Conservation (phyloP, 2,113 vertebrate species). For the Oncorhynchus masou region DNA sequence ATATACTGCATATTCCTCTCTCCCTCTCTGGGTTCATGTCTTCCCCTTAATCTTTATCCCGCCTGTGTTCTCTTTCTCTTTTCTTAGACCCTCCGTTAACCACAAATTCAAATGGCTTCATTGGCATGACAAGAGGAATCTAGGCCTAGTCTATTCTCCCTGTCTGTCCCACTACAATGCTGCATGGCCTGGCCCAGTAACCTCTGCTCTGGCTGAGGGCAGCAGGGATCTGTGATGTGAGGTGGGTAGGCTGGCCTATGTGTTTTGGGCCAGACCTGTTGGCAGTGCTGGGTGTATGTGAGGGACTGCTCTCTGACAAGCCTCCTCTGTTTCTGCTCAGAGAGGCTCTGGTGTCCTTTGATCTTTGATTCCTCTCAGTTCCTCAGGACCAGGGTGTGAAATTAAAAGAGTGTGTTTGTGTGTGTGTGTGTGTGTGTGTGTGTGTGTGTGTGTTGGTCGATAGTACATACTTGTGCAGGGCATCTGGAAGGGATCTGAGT, state of each 20-base stretch:
- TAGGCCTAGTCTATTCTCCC: constrained; percentile 46
- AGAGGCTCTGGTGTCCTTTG: too few species aligned
- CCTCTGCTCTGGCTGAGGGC: background rate
- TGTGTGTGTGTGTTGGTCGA: constrained; percentile 9
- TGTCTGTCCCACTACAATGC: constrained; percentile 45
- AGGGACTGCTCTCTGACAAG: too few species aligned
- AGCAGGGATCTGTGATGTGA: constrained; percentile 54
- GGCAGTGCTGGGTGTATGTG: constrained; percentile 9
- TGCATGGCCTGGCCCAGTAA: constrained; percentile 34
- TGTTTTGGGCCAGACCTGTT: constrained; percentile 43
- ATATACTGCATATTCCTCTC: constrained; percentile 31
- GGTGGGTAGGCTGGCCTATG: constrained; percentile 31
- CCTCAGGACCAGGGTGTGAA: too few species aligned
- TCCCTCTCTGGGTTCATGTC: background rate
- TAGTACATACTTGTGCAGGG: constrained; percentile 90
- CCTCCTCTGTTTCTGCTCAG: too few species aligned
- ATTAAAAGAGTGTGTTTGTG: too few species aligned
- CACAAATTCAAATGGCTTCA: constrained; percentile 58
- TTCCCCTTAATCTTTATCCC: background rate
- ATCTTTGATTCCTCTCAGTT: too few species aligned
- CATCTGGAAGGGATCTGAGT: constrained; percentile 92
- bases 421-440: too few species aligned
- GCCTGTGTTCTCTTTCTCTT: background rate
- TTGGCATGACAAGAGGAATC: constrained; percentile 71
- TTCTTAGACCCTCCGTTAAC: constrained; percentile 49